Base-by-base conservation (phyloP, 2,797 vertebrate genomes). In the Anisognathus igniventris region DNA sequence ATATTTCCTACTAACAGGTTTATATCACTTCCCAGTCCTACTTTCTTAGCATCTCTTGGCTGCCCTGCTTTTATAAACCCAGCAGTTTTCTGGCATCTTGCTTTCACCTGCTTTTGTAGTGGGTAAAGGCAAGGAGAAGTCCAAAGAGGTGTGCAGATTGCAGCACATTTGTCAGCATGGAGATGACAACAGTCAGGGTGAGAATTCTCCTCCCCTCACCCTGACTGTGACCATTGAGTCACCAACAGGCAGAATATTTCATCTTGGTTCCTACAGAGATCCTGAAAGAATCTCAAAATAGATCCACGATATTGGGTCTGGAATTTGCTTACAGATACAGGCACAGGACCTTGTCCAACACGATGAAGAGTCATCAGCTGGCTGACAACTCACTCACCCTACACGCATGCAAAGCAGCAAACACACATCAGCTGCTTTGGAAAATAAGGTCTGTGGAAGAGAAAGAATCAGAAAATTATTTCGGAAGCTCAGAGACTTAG, bases 401-500 rank as follows among this genome's bases (percentile, higher is more conserved):
- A 17, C 73, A 27, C 0, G 37, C 92, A 90, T 86, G 95, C 85
- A 88, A 82, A 97, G 57, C 31, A 92, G 92, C 60, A 90, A 86
- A 78, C 70, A 62, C 91, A 83, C 90, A 78, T 81, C 87, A 45
- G 81, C 76, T 53, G 77, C 64, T 88, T 79, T 79, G 76, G 90
- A 94, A 96, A 96, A 94, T 71, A 90, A 76, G 85, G 75, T 92
- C 91, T 57, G 66, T 9, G 53, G 56, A 78, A 81, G 44, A 65
- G 90, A 92, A 93, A 91, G 80, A 92, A 89, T 51, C 88, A 94
- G 90, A 95, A 96, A 91, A 94, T 97, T 95, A 95, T 96, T 96
- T 97, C 53, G 1, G 7, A 95, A 94, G 92, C 93, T 91, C 93
- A 94, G 87, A 94, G 95, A 88, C 95, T 96, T 94, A 95, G 96